Evolutionary conservation across 2,113 vertebrate genomes (phyloP), one percentile per base, ranked within the genome.

Genomic region (Lophochroa leadbeateri): DNA sequence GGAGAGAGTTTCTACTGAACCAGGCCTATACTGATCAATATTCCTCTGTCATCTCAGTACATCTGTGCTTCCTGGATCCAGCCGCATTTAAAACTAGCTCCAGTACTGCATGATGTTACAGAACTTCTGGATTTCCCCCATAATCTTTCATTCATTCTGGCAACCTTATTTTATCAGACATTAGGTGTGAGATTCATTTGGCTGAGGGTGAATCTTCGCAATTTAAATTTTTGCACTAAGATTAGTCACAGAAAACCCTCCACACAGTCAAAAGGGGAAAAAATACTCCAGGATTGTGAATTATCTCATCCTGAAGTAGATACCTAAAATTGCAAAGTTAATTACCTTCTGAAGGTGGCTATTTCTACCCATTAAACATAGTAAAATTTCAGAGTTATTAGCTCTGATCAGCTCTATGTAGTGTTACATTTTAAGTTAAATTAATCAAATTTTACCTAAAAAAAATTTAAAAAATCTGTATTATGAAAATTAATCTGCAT

Each of bases 1-100:
- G 46, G 69, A 55, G 14, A 65, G 0, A 4, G 1, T n/a, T 57
- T 67, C 21, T 25, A 49, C 50, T 28, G 47, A 47, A 41, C 9
- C 6, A 14, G 53, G 9, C 0, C 27, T 17, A 1, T 10, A 2
- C 4, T n/a, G 11, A 7, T 25, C 16, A 19, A 5, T 27, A 11
- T 7, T 52, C 7, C 46, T 75, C 31, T 52, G 21, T 5, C 21
- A 63, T 24, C 6, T 21, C 55, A 67, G 23, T 8, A 41, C 4
- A 27, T 63, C 61, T 46, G 35, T 53, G 31, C 28, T 88, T 50
- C 31, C 52, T 69, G 57, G 14, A 64, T 76, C 14, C 31, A 72
- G 17, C 1, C 80, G 46, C 43, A 35, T 46, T 47, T 46, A 29
- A 35, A 67, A 24, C 21, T 14, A 64, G 12, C 43, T 70, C 49